Conservation (phyloP, 2,888 invertebrate species). For the Spilarctia lutea region DNA sequence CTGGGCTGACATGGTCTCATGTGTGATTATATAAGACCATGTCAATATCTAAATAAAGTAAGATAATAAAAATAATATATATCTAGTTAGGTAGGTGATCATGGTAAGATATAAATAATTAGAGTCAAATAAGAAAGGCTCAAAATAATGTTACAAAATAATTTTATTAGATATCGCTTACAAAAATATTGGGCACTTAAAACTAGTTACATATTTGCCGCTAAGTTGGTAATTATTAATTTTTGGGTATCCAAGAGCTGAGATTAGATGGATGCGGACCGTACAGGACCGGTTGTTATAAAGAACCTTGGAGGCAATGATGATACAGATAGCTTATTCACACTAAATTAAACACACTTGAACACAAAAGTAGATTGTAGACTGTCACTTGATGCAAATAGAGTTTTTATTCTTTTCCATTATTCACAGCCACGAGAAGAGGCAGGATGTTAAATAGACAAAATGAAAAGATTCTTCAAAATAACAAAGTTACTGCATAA, state of each 20-base stretch:
- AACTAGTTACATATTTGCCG: not conserved
- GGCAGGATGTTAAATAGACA: not conserved
- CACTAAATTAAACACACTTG: not conserved
- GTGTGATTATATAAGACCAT: too few species aligned
- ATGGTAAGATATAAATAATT: not conserved
- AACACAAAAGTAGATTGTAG: not conserved
- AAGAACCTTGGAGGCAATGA: too few species aligned
- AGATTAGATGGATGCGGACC: too few species aligned
- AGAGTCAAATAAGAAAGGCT: not conserved
- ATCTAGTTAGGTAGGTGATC: not conserved
- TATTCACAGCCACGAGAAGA: slow-evolving; percentile 8
- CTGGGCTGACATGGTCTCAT: too few species aligned
- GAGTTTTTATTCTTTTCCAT: not conserved
- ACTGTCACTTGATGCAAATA: not conserved
- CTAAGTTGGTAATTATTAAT: not conserved
- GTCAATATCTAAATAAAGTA: too few species aligned
- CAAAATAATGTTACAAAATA: not conserved
- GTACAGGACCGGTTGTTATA: too few species aligned
- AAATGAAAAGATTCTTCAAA: not conserved
- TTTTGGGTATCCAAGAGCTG: not conserved
- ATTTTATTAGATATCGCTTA: slow-evolving; percentile 5
- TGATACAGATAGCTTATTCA: not conserved
- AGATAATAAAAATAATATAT: too few species aligned
- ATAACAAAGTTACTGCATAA: not conserved
- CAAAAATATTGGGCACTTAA: not conserved